Evolutionary conservation across 2,113 vertebrate genomes (phyloP).

Genomic region (Calidris pugnax): DNA sequence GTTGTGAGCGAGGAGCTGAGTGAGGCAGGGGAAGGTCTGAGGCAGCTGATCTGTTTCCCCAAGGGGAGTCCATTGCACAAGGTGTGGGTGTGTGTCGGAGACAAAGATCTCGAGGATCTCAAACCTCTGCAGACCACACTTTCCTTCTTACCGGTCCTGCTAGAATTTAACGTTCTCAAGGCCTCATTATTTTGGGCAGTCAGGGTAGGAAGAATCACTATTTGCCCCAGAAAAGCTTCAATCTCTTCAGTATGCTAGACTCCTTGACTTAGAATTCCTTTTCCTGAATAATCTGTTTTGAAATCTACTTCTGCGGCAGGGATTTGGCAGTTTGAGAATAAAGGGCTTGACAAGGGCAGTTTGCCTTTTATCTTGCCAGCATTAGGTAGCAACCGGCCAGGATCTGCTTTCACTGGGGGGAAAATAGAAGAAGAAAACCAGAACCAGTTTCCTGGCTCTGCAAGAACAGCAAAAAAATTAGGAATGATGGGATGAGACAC

Average conservation of each 20-base stretch:
- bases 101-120: background rate
- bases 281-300: background rate
- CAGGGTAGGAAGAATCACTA: background rate
- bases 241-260: background rate
- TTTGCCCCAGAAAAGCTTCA: background rate
- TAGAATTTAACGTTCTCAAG: background rate
- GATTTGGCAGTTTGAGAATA: background rate
- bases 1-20: background rate
- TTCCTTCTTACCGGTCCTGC: background rate
- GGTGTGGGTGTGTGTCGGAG: background rate
- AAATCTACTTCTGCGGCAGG: background rate
- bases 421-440: slow-evolving; percentile 2
- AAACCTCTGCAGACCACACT: background rate
- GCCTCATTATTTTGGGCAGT: background rate
- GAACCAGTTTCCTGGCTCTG: background rate
- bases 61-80: background rate
- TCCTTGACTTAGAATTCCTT: background rate
- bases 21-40: background rate
- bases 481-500: background rate
- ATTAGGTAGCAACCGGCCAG: background rate
- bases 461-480: background rate
- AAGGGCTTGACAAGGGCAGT: background rate
- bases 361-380: background rate
- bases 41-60: background rate
- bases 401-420: background rate